Evolutionary conservation across 2,888 invertebrate genomes (phyloP), one percentile per base, ranked within the genome.

Genomic region (Orthosia cruda): DNA sequence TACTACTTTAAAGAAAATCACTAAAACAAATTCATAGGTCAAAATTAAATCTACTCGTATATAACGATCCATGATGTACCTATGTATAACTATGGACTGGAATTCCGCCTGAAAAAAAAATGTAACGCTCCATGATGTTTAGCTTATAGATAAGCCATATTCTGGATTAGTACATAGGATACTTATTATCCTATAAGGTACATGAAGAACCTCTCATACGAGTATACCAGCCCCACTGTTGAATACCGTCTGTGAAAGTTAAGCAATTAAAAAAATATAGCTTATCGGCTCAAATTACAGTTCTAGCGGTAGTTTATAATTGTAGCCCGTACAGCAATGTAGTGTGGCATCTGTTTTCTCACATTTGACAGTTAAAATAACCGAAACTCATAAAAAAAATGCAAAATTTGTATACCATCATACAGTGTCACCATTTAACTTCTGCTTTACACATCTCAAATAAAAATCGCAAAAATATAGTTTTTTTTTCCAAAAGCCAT

Each of bases 391-490:
- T n/a, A 11, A 3, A 52, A n/a, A 52, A 9, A 0, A 1, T 52
- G n/a, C 12, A 52, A 52, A 52, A 12, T 1, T 52, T 11, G 20
- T n/a, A 18, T 18, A 18, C 50, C 18, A 50, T 18, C 16, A 50
- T 16, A 18, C 18, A 50, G 50, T 50, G 18, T 18, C 50, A 3
- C 7, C 5, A 18, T 49, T 49, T 16, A 55, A 57, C 15, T 4
- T 32, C 32, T 32, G 32, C 0, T 32, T 32, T 20, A 54, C 4
- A 11, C 11, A 58, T 66, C 12, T 40, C 15, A 26, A 16, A 52
- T 59, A 61, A 71, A 80, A 64, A 52, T 9, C 4, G 32, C 13
- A 55, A 80, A 54, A 52, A n/a, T n/a, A n/a, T 18, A 66, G 58
- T 11, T 32, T 13, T 23, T 61, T 70, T 45, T 18, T 13, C 15